These are phyloP conservation scores for Autographa gamma DNA, from an alignment of 2,888 invertebrate species.

Conservation along the genomic window DNA sequence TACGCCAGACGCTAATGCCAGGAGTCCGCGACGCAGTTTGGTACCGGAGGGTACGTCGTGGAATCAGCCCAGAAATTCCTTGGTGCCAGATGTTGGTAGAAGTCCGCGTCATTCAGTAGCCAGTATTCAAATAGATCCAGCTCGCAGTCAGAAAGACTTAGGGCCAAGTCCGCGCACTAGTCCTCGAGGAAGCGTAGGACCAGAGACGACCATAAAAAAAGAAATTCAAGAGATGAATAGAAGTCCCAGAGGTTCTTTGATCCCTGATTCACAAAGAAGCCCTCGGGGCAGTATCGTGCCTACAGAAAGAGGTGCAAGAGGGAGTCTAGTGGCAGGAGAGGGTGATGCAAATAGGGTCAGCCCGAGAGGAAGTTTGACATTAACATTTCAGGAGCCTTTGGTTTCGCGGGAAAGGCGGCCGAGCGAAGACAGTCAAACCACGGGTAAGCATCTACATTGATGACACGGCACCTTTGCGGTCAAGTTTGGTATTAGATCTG, in stretches of 20 bases:
- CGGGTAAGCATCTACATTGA: conserved; percentile 81
- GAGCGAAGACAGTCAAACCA: conserved; percentile 89
- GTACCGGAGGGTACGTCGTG: conserved; percentile 88
- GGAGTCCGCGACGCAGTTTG: conserved; percentile 90
- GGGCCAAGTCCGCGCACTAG: conserved; percentile 88
- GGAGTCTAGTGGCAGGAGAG: conserved; percentile 80
- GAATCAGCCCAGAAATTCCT: conserved; percentile 89
- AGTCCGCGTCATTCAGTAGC: conserved; percentile 90
- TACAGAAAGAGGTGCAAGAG: conserved; percentile 83
- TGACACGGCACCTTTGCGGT: background rate
- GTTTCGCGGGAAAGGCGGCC: conserved; percentile 88
- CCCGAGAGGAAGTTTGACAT: conserved; percentile 89
- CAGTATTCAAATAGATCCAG: conserved; percentile 83
- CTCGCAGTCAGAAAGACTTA: conserved; percentile 82
- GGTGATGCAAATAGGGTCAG: conserved; percentile 82
- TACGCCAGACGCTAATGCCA: conserved; percentile 82
- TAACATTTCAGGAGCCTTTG: conserved; percentile 90
- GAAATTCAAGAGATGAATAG: conserved; percentile 82
- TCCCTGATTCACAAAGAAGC: conserved; percentile 88
- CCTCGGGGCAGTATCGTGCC: conserved; percentile 90
- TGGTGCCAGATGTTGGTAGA: conserved; percentile 88
- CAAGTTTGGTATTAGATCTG: background rate
- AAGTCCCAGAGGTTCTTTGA: conserved; percentile 90
- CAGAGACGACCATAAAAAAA: conserved; percentile 81
- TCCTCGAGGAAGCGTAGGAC: conserved; percentile 89